Percentiles rank a stretch among this genome's conserved stretches.
phyloP scores from a whole-genome alignment of 1,140 invertebrate genomes.

The Aphidius ervi region DNA sequence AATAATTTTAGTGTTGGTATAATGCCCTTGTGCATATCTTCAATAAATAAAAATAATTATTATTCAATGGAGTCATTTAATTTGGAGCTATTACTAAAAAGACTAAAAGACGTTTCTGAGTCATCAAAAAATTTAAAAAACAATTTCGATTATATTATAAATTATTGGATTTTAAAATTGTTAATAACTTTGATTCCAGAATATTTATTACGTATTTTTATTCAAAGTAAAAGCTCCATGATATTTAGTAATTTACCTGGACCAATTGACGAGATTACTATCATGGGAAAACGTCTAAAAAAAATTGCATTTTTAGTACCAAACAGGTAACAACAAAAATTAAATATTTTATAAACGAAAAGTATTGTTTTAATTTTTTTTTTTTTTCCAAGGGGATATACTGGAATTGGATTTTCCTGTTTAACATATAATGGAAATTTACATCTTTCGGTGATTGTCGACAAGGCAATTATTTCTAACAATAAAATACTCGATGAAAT shows the following conservation, averaged over 20 bases:
- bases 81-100: slow-evolving; percentile 21
- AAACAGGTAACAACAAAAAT: slow-evolving; percentile 28
- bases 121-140: slow-evolving; percentile 29
- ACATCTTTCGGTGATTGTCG: slow-evolving; percentile 37
- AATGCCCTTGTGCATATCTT: slow-evolving; percentile 33
- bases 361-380: background rate
- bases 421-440: slow-evolving; percentile 41
- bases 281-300: slow-evolving; percentile 33
- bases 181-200: slow-evolving; percentile 35
- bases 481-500: slow-evolving; percentile 28
- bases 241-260: slow-evolving; percentile 42
- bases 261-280: slow-evolving; percentile 28
- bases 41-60: slow-evolving; percentile 23
- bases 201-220: slow-evolving; percentile 26
- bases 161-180: slow-evolving; percentile 41
- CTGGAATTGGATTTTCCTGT: slow-evolving; percentile 37
- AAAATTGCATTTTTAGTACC: slow-evolving; percentile 43
- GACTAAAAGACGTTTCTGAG: slow-evolving; percentile 30
- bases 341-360: background rate
- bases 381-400: slow-evolving; percentile 26
- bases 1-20: slow-evolving; percentile 42
- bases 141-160: slow-evolving; percentile 32
- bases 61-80: background rate
- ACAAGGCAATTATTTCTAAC: slow-evolving; percentile 33
- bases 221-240: slow-evolving; percentile 38